Evolutionary conservation across 2,797 vertebrate species (phyloP).

Genomic region (Peromyscus eremicus): DNA sequence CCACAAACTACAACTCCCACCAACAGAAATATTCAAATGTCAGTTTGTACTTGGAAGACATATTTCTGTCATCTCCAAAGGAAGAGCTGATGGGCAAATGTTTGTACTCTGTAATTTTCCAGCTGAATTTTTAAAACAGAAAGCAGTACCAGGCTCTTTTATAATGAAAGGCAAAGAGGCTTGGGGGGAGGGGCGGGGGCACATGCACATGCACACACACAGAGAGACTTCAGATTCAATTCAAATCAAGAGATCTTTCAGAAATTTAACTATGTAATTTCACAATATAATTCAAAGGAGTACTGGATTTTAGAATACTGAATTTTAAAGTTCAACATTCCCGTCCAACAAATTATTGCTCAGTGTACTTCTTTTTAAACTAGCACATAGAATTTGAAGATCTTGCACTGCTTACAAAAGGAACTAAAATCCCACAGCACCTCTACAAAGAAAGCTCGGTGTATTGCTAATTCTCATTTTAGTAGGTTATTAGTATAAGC

Average conservation of each 20-base stretch:
- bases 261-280: conserved; percentile 73
- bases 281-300: conserved; percentile 58
- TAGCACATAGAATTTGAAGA: conserved; percentile 53
- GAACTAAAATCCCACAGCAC: background rate
- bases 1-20: conserved; percentile 25
- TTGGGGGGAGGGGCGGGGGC: background rate
- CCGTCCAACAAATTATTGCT: conserved; percentile 38
- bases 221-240: conserved; percentile 81
- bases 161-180: conserved; percentile 78
- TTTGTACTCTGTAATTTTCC: conserved; percentile 67
- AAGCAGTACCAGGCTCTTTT: conserved; percentile 87
- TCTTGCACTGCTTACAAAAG: conserved; percentile 25
- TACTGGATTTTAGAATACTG: background rate
- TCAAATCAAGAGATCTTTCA: conserved; percentile 66
- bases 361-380: conserved; percentile 67
- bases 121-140: conserved; percentile 81
- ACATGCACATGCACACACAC: conserved; percentile 72
- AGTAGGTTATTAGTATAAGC: conserved; percentile 26
- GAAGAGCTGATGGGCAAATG: conserved; percentile 64
- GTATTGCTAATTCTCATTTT: conserved; percentile 45
- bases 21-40: background rate
- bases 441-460: conserved; percentile 30
- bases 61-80: conserved; percentile 61
- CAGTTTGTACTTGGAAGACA: conserved; percentile 51
- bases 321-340: conserved; percentile 57